Base-by-base conservation (phyloP, 2,888 invertebrate species). In the Priocnemis perturbator region DNA sequence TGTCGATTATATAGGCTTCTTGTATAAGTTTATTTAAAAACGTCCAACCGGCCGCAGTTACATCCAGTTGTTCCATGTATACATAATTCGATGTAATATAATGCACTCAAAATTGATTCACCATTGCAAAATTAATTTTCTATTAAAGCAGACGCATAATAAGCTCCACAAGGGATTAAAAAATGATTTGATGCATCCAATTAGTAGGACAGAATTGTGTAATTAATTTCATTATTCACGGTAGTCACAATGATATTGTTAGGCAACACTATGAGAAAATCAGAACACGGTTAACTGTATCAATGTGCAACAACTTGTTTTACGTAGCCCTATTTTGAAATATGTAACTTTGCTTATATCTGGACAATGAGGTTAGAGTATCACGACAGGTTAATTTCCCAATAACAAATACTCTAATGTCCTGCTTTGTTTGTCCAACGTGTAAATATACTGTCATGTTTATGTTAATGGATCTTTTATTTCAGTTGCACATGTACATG, bases 401-500 rank as follows among this genome's bases (percentile, higher is more conserved):
- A 50, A 26, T 26, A 26, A 67, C 44, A 66, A 19, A 60, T 5
- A 30, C 48, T 62, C 55, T 57, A 60, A 55, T 15, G 61, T 63
- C 67, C 48, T 56, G n/a, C 37, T 58, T 20, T 48, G 48, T 62
- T 62, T 65, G 11, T 56, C 44, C 60, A 30, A 9, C 64, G 30
- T 68, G 17, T 71, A 64, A 52, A 71, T 58, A 61, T 23, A 58
- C n/a, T 52, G 58, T 69, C 30, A 53, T 59, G 44, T 52, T 57
- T 11, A 19, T 57, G 44, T 52, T 48, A 58, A 21, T 23, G 23
- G 45, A 58, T 19, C 26, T 62, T 45, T 67, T 26, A 53, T 67
- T 67, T 67, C 58, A 57, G 65, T 45, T 69, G 69, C 61, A 62
- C 57, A 57, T 55, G 57, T 21, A 21, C 61, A 69, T 69, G 67